Evolutionary conservation across 2,113 vertebrate species (phyloP).

Genomic region (Andinoacara biseriatus): DNA sequence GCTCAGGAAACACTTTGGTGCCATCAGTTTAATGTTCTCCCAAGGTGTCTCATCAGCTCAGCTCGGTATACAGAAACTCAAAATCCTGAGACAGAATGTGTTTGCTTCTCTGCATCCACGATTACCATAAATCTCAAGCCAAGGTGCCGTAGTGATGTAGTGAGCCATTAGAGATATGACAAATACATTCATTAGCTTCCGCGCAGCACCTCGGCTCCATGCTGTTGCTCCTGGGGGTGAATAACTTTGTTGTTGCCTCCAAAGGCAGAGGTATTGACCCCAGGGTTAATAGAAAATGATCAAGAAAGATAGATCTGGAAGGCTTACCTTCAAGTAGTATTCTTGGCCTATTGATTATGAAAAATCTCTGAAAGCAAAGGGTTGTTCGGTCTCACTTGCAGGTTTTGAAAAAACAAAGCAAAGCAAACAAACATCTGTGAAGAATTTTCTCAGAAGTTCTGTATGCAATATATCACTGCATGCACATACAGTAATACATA

Average conservation of each 20-base stretch:
- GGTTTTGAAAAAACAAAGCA: background rate
- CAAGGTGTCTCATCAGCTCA: slow-evolving; percentile 43
- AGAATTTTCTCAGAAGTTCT: background rate
- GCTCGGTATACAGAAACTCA: background rate
- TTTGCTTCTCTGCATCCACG: slow-evolving; percentile 29
- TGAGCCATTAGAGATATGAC: slow-evolving; percentile 67
- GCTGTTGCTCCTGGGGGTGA: slow-evolving; percentile 24
- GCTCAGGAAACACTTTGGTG: slow-evolving; percentile 14
- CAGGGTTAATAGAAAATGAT: slow-evolving; percentile 25
- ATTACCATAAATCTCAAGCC: slow-evolving; percentile 54
- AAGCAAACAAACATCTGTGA: background rate
- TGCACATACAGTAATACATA: background rate
- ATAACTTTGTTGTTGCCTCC: slow-evolving; percentile 40
- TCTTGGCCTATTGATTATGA: slow-evolving; percentile 37
- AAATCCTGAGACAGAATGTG: slow-evolving; percentile 24
- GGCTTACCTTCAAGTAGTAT: slow-evolving; percentile 16
- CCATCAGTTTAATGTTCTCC: slow-evolving; percentile 39
- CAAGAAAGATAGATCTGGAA: slow-evolving; percentile 36
- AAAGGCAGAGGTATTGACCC: slow-evolving; percentile 13
- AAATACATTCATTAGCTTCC: slow-evolving; percentile 63
- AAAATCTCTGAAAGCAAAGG: slow-evolving; percentile 18
- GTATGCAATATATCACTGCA: background rate
- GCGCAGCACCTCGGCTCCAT: slow-evolving; percentile 15
- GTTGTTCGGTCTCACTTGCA: background rate
- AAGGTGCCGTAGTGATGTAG: slow-evolving; percentile 57